These are phyloP conservation scores for Tenthredo scrophulariae DNA, from an alignment of 2,888 invertebrate species.

Conservation along the genomic window DNA sequence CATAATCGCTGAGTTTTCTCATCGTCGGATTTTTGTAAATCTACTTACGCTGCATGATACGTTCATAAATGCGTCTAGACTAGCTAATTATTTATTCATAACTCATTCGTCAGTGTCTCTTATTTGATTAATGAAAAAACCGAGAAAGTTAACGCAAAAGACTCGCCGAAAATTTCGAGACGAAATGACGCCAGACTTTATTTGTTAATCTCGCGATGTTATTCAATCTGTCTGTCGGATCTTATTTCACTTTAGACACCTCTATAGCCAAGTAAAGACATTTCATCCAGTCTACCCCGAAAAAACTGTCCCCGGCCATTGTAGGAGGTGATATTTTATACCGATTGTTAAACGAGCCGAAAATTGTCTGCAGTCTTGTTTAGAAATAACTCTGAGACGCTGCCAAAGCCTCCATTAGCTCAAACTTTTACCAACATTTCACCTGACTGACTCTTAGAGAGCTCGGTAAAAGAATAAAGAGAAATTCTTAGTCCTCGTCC, in stretches of 20 bases:
- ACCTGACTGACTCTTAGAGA: neutral
- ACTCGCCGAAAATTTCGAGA: neutral
- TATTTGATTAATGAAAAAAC: neutral
- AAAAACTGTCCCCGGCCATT: neutral
- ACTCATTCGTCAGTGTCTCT: constrained; percentile 29
- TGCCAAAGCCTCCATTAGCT: constrained; percentile 30
- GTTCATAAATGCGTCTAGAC: constrained; percentile 32
- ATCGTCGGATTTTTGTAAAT: neutral
- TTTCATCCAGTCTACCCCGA: neutral
- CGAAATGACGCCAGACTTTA: too few species aligned
- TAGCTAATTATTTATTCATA: constrained; percentile 17
- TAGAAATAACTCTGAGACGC: neutral
- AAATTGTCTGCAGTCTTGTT: constrained; percentile 25
- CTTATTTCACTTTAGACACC: neutral
- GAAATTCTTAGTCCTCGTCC: neutral
- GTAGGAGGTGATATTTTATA: constrained; percentile 17
- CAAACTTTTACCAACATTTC: constrained; percentile 46
- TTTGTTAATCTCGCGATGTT: constrained; percentile 18
- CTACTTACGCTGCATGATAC: neutral
- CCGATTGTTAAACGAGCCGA: constrained; percentile 40
- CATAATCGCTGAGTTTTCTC: neutral
- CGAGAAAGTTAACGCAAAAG: neutral
- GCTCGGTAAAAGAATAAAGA: neutral
- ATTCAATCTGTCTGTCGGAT: neutral
- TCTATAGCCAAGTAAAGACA: neutral